These are phyloP conservation scores for Bombyx mandarina DNA, from an alignment of 1,140 invertebrate species.

Conservation along the genomic window DNA sequence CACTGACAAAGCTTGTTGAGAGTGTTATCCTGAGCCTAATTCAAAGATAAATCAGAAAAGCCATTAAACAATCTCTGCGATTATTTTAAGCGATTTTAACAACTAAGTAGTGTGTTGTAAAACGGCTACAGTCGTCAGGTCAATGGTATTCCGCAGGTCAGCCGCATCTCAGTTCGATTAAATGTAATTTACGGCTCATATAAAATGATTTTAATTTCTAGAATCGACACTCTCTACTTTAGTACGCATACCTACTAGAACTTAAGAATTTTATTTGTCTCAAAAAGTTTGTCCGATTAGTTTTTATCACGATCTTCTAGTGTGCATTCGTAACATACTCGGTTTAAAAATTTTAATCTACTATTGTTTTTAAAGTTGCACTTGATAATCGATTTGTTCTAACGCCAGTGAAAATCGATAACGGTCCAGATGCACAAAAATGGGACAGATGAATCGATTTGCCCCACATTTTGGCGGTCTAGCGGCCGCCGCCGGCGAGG, in stretches of 20 bases:
- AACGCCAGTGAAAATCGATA: conserved; percentile 53
- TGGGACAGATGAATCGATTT: conserved; percentile 67
- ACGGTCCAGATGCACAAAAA: conserved; percentile 69
- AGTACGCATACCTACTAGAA: too few relatives aligned
- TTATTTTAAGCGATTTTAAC: background rate
- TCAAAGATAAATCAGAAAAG: too few relatives aligned
- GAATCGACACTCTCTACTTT: too few relatives aligned
- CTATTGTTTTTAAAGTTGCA: too few relatives aligned
- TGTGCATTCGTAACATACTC: too few relatives aligned
- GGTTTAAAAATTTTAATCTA: too few relatives aligned
- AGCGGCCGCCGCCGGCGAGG: conserved; percentile 58
- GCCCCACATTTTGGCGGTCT: conserved; percentile 66
- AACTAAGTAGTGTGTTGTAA: conserved; percentile 17
- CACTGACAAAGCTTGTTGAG: conserved; percentile 2
- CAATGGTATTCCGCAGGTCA: conserved; percentile 1
- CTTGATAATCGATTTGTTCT: too few relatives aligned
- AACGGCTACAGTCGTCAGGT: conserved; percentile 3
- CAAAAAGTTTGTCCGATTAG: too few relatives aligned
- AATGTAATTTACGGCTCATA: conserved; percentile 52
- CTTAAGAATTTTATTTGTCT: too few relatives aligned
- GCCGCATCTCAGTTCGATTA: conserved; percentile 31
- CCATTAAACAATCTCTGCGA: too few relatives aligned
- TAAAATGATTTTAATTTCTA: conserved; percentile 53
- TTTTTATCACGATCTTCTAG: too few relatives aligned
- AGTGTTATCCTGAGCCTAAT: background rate